Percentiles rank a stretch among this genome's conserved stretches.
These are phyloP conservation scores for Apeira syringaria DNA, from an alignment of 2,888 invertebrate genomes.

Conservation along the genomic window DNA sequence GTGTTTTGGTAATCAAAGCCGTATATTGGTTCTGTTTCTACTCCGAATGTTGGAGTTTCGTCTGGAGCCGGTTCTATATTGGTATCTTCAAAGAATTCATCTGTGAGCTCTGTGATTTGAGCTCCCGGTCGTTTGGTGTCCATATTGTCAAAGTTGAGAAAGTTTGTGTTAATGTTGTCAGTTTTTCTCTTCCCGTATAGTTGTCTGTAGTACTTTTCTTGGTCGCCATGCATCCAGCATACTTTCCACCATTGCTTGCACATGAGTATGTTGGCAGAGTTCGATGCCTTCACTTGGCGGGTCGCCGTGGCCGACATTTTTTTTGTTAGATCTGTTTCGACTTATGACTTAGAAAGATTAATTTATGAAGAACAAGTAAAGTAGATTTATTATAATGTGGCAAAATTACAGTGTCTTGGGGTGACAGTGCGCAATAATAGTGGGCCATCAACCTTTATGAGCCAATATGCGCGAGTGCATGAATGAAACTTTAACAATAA, in stretches of 20 bases:
- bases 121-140: constrained; percentile 75
- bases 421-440: no score
- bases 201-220: constrained; percentile 93
- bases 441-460: no score
- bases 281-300: constrained; percentile 76
- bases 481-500: no score
- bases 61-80: constrained; percentile 72
- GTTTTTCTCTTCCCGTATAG: constrained; percentile 87
- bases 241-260: constrained; percentile 96
- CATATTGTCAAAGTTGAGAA: constrained; percentile 57
- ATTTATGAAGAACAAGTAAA: constrained; percentile 29
- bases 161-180: constrained; percentile 59
- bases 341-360: constrained; percentile 25
- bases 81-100: constrained; percentile 72
- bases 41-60: constrained; percentile 56
- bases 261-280: constrained; percentile 89
- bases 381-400: no score
- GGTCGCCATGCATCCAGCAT: constrained; percentile 94
- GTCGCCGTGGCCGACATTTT: constrained; percentile 80
- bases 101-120: constrained; percentile 76
- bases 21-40: constrained; percentile 67
- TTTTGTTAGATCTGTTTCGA: constrained; percentile 33
- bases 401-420: no score
- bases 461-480: no score
- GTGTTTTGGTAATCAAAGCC: constrained; percentile 63